A percentile compares a stretch with the other conserved stretches of the same genome.
phyloP scores from a whole-genome alignment of 35 echinoderm and acorn worm genomes.

The Lytechinus pictus region DNA sequence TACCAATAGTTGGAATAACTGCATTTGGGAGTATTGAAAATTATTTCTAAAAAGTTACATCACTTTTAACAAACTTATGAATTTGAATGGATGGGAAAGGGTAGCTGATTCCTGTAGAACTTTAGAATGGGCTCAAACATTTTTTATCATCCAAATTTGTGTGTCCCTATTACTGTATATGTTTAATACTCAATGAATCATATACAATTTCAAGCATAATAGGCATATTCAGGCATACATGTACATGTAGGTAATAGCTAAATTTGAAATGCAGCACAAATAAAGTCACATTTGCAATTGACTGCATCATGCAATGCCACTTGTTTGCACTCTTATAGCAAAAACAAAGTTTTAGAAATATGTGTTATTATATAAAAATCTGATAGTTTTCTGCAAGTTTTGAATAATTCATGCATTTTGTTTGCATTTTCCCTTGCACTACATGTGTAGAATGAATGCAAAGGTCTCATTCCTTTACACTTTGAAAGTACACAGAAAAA shows the following conservation, averaged over 20 bases:
- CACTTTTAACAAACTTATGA: not conserved
- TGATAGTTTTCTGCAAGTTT: not conserved
- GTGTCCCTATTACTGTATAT: not conserved
- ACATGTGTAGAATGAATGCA: not conserved
- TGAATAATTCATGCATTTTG: not conserved
- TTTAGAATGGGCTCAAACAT: not conserved
- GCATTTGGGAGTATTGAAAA: no score
- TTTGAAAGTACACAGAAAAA: no score
- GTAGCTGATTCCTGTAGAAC: not conserved
- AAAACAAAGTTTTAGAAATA: no score
- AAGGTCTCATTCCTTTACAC: not conserved
- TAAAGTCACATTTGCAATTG: no score
- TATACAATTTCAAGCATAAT: no score
- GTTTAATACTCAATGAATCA: no score
- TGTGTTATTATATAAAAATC: no score
- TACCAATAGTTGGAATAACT: not conserved
- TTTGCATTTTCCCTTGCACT: slow-evolving; percentile 3
- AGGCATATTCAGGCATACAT: no score
- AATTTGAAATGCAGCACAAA: no score
- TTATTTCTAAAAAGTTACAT: not conserved
- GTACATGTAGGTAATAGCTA: no score
- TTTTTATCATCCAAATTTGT: not conserved
- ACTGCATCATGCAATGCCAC: no score
- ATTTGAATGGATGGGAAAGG: not conserved
- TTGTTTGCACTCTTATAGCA: no score